Conservation (phyloP, 2,888 invertebrate genomes). For the Zaprionus bogoriensis region DNA sequence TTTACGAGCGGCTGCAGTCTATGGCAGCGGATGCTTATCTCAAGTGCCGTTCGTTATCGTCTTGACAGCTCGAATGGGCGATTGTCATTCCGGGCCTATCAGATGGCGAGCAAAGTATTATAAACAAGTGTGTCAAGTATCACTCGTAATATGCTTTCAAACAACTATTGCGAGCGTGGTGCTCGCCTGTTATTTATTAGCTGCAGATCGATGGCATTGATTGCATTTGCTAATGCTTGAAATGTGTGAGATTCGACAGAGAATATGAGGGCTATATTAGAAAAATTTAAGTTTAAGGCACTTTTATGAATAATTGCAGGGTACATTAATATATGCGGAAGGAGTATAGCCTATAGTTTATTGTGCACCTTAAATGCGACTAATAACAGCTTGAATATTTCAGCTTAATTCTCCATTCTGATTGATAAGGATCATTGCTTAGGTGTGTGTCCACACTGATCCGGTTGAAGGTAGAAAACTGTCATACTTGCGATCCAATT, state of each 20-base stretch:
- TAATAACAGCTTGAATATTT: too few relatives aligned
- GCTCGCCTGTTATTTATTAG: slow-evolving; percentile 33
- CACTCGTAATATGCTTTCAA: slow-evolving; percentile 22
- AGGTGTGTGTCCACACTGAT: neutral
- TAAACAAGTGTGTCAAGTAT: slow-evolving; percentile 49
- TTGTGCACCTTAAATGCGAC: too few relatives aligned
- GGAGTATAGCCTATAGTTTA: too few relatives aligned
- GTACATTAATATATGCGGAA: too few relatives aligned
- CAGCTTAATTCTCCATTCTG: too few relatives aligned
- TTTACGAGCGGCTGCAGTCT: slow-evolving; percentile 54
- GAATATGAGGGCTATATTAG: too few relatives aligned
- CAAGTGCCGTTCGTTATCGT: slow-evolving; percentile 47
- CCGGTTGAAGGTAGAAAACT: neutral
- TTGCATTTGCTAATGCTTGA: slow-evolving; percentile 41
- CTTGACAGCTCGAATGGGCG: slow-evolving; percentile 53
- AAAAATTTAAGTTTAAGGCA: too few relatives aligned
- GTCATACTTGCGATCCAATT: neutral
- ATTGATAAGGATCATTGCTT: too few relatives aligned
- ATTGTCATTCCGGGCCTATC: slow-evolving; percentile 39
- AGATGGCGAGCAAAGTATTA: slow-evolving; percentile 36
- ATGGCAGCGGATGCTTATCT: slow-evolving; percentile 55
- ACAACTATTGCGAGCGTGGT: neutral
- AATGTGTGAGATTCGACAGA: slow-evolving; percentile 21
- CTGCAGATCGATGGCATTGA: slow-evolving; percentile 37
- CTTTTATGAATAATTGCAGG: too few relatives aligned